Conservation (phyloP, 92 coral and sea anemone species). For the Epizoanthus illoricatus region DNA sequence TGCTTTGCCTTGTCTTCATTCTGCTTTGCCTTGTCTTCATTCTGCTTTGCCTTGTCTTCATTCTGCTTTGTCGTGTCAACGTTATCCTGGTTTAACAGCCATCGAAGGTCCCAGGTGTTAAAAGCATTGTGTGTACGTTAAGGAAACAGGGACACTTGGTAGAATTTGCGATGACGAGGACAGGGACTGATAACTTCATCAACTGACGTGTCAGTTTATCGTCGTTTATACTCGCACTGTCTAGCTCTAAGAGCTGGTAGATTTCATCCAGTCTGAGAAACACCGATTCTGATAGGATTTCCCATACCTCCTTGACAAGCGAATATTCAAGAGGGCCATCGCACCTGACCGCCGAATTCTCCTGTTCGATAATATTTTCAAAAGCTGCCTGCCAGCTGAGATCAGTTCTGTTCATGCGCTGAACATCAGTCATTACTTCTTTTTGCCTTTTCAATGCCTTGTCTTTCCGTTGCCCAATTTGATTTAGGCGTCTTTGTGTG, state of each 20-base stretch:
- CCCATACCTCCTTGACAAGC: conserved; percentile 32
- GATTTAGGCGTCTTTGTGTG: conserved; percentile 20
- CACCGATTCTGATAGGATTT: conserved; percentile 27
- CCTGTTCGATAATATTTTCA: conserved; percentile 29
- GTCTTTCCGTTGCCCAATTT: conserved; percentile 23
- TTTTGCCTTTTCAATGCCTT: conserved; percentile 21
- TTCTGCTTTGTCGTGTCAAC: neutral
- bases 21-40: neutral
- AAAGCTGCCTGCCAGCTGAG: conserved; percentile 16
- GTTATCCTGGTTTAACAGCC: neutral
- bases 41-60: neutral
- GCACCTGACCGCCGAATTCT: conserved; percentile 31
- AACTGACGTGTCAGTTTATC: neutral
- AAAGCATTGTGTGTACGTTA: conserved; percentile 21
- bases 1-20: neutral
- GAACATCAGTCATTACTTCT: conserved; percentile 19
- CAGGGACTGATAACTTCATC: neutral
- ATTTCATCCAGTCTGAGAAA: conserved; percentile 18
- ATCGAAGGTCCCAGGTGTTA: conserved; percentile 28
- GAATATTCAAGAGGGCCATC: conserved; percentile 36
- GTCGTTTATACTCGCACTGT: neutral
- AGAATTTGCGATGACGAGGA: no score
- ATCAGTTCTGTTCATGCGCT: conserved; percentile 32
- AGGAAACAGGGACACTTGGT: no score
- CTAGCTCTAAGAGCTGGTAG: conserved; percentile 18